Evolutionary conservation across 1,140 invertebrate species (phyloP).

Genomic region (Episyrphus balteatus): DNA sequence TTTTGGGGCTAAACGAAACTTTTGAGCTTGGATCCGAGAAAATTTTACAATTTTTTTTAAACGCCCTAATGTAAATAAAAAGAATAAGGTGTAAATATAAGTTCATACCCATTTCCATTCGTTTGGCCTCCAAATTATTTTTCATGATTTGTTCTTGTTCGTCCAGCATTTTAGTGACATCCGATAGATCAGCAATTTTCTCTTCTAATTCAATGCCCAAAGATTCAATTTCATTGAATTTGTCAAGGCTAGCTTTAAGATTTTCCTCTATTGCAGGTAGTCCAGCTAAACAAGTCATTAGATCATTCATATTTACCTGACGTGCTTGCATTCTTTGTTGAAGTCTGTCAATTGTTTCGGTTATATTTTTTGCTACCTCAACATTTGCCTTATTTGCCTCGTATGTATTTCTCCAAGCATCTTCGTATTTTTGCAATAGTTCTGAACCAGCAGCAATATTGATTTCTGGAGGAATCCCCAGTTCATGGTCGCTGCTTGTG

Average conservation of each 20-base stretch:
- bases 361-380: conserved; percentile 45
- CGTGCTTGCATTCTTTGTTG: conserved; percentile 44
- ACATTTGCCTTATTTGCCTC: conserved; percentile 50
- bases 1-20: too few relatives aligned
- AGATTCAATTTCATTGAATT: conserved; percentile 46
- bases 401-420: conserved; percentile 51
- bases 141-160: conserved; percentile 51
- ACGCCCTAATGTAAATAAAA: too few relatives aligned
- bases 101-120: conserved; percentile 44
- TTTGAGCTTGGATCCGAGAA: too few relatives aligned
- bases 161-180: conserved; percentile 52
- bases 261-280: conserved; percentile 49
- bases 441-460: conserved; percentile 28
- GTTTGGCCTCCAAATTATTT: conserved; percentile 52
- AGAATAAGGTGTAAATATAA: too few relatives aligned
- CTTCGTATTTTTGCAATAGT: conserved; percentile 29
- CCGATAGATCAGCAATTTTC: conserved; percentile 52
- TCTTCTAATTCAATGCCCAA: conserved; percentile 52
- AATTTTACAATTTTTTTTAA: too few relatives aligned
- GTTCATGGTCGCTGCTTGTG: conserved; percentile 4
- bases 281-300: conserved; percentile 44
- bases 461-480: conserved; percentile 18
- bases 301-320: conserved; percentile 40
- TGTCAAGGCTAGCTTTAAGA: conserved; percentile 41
- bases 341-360: conserved; percentile 43